Evolutionary conservation across 2,888 invertebrate genomes (phyloP), one percentile per base, ranked within the genome.

Genomic region (Hypomecis punctinalis): DNA sequence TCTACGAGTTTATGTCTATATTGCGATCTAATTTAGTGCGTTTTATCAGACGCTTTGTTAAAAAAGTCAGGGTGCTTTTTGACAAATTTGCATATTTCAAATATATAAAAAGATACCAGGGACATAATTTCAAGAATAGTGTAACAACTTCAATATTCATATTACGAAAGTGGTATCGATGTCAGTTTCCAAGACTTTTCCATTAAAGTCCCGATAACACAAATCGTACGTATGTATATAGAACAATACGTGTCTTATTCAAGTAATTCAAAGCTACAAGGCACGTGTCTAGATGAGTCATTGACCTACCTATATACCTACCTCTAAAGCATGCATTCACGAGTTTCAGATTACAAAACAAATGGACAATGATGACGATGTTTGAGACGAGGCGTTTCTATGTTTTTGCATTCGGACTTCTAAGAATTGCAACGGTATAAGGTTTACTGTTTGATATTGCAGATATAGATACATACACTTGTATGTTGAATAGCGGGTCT

Each of bases 261-360:
- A 33, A 5, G 23, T 36, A 35, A n/a, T 35, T 54, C 8, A 33
- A 5, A 39, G 46, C 13, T 6, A 45, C 9, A 54, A 10, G 36
- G 45, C 59, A 58, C 58, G 58, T 43, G 36, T 10, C 13, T 49
- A 23, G 23, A 35, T 56, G 47, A 13, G 47, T 56, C 56, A 47
- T 33, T 47, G 35, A 53, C 46, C 60, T 53, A 23, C 23, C 23
- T 23, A 47, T 33, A 40, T 11, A 53, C 46, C 60, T 53, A 23
- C 23, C 23, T 23, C 23, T 23, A 23, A 2, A 3, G 43, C 42
- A 36, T 51, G 49, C 58, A 43, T 13, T 49, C 36, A 13, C 40
- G 6, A 11, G 42, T 45, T 39, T 52, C 35, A 37, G 6, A 43
- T 61, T 55, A 55, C 55, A 61, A 43, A 48, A 51, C 47, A 54